Conservation (phyloP, 2,797 vertebrate species). For the Macrochelys suwanniensis region DNA sequence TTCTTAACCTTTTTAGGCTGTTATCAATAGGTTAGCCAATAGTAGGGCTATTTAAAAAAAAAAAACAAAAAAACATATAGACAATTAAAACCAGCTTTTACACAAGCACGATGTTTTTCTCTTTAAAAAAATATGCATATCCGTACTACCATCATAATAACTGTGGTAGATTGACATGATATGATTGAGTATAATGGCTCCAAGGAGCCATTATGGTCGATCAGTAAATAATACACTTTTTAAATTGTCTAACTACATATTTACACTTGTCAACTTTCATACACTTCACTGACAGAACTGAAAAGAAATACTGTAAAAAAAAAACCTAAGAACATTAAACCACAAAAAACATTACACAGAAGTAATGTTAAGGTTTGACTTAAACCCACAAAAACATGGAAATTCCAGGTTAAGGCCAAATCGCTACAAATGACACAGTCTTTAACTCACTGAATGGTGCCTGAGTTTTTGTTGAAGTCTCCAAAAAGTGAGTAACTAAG, state of each 20-base stretch:
- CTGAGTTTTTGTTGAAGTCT: background rate
- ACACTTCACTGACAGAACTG: constrained; percentile 82
- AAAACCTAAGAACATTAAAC: constrained; percentile 69
- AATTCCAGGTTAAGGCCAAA: constrained; percentile 50
- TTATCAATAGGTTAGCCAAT: background rate
- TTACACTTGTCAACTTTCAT: constrained; percentile 83
- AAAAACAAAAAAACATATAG: constrained; percentile 38
- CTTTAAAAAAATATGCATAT: constrained; percentile 76
- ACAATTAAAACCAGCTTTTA: constrained; percentile 80
- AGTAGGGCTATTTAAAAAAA: no score
- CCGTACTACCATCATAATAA: constrained; percentile 82
- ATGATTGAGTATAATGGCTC: constrained; percentile 82
- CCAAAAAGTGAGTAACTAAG: background rate
- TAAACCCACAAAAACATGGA: constrained; percentile 51
- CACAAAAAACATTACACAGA: constrained; percentile 60
- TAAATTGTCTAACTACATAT: constrained; percentile 84
- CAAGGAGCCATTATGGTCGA: constrained; percentile 81
- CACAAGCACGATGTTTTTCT: constrained; percentile 76
- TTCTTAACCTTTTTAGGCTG: constrained; percentile 3
- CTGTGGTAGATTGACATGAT: constrained; percentile 81
- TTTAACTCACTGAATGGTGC: background rate
- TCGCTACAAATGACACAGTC: background rate
- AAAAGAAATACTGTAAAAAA: constrained; percentile 76
- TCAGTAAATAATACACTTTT: constrained; percentile 86
- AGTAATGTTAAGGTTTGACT: constrained; percentile 62